phyloP scores from a whole-genome alignment of 2,797 vertebrate genomes.

The Melanotaenia pygmaea region DNA sequence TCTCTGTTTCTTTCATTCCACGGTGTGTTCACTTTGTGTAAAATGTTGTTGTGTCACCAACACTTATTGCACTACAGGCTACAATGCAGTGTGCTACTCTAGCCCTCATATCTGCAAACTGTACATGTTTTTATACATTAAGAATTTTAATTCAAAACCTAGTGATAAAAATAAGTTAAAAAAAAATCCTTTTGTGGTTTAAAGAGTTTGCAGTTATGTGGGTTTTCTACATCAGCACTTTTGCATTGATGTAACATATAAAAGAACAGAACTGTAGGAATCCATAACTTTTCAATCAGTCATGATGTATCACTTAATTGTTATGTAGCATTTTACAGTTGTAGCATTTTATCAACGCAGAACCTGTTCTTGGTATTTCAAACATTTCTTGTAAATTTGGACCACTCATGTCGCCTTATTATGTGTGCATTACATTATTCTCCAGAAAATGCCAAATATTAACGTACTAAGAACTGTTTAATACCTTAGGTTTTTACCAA shows the following conservation, averaged over 20 bases:
- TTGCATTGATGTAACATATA: slow-evolving; percentile 52
- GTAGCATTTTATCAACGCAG: slow-evolving; percentile 84
- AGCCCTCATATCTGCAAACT: slow-evolving; percentile 53
- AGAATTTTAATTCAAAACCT: slow-evolving; percentile 24
- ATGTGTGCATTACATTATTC: slow-evolving; percentile 78
- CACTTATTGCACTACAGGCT: slow-evolving; percentile 64
- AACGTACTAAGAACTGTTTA: slow-evolving; percentile 78
- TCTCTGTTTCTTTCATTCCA: slow-evolving; percentile 52
- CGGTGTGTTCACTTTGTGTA: slow-evolving; percentile 46
- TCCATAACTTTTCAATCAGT: slow-evolving; percentile 64
- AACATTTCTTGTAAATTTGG: slow-evolving; percentile 75
- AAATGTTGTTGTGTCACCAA: slow-evolving; percentile 57
- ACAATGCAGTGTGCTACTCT: slow-evolving; percentile 60
- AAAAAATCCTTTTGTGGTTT: slow-evolving; percentile 11
- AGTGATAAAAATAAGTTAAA: slow-evolving; percentile 16
- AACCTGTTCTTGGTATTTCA: slow-evolving; percentile 75
- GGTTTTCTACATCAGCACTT: slow-evolving; percentile 44
- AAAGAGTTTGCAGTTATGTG: slow-evolving; percentile 48
- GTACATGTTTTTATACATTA: slow-evolving; percentile 28
- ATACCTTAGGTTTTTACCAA: slow-evolving; percentile 67
- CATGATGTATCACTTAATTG: slow-evolving; percentile 56
- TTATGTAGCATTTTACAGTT: slow-evolving; percentile 86
- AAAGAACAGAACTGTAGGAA: slow-evolving; percentile 66
- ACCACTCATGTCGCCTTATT: slow-evolving; percentile 77
- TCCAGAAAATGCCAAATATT: slow-evolving; percentile 82